Base-by-base conservation (phyloP, 2,797 vertebrate genomes). In the Esox masquinongy region DNA sequence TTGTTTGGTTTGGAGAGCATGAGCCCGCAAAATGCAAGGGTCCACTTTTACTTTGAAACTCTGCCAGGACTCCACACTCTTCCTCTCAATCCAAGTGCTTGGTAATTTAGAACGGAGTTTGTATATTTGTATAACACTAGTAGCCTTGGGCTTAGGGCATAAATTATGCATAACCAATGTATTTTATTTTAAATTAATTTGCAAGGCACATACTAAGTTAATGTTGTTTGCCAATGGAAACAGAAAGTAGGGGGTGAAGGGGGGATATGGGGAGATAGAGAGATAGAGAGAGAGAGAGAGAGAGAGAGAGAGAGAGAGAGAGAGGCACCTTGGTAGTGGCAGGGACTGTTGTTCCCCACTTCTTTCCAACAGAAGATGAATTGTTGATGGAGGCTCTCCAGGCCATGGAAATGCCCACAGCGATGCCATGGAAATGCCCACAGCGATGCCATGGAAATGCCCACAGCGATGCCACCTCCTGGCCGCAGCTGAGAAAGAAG, bases 111-210 rank as follows among this genome's bases (percentile, higher is more conserved):
- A 80, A 83, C 74, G 81, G 88, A 85, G 84, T 87, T 90, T 92
- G 93, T 93, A 81, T 94, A 92, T 94, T 95, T 94, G 82, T 93
- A 84, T 88, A 91, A 92, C 91, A 92, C 90, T 78, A 4, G 91
- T 92, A 92, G 92, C 92, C 92, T 83, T 86, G 84, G 91, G 91
- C 87, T 86, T 87, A 84, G 82, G 80, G 79, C 86, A 91, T 93
- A 90, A 92, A 93, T 94, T 92, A 93, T 92, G 92, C 91, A 92
- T 91, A 93, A 89, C 87, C 88, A 86, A 83, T 92, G 87, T 85
- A 87, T 93, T 91, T 93, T 91, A 92, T 93, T 92, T 91, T 76
- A 91, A 93, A 94, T 93, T 90, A 93, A 94, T 94, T 93, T 93
- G 89, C 83, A 76, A 72, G 43, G 80, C 81, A 82, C 85, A 79